Evolutionary conservation across 2,888 invertebrate genomes (phyloP).

Genomic region (Eupithecia abbreviata): DNA sequence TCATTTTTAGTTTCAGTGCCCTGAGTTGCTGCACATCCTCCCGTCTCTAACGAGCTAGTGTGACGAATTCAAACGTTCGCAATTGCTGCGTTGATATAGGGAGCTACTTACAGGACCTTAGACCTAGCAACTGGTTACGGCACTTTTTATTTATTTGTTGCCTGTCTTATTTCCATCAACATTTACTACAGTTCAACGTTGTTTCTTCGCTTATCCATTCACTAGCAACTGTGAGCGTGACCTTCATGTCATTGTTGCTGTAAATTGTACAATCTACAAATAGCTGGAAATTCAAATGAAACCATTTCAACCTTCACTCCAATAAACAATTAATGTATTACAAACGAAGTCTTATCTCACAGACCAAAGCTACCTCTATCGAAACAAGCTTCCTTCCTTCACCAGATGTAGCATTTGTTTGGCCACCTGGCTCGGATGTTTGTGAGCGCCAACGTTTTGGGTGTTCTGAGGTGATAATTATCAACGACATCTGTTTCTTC

Average conservation of each 20-base stretch:
- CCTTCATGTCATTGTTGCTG: constrained; percentile 25
- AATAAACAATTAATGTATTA: constrained; percentile 21
- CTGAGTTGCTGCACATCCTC: constrained; percentile 27
- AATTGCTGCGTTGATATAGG: constrained; percentile 39
- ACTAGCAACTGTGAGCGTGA: constrained; percentile 9
- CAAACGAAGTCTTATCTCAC: constrained; percentile 24
- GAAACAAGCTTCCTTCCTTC: constrained; percentile 29
- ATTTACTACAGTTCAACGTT: neutral
- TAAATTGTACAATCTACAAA: constrained; percentile 23
- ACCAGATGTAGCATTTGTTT: constrained; percentile 41
- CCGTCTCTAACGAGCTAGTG: constrained; percentile 36
- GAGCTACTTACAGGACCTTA: constrained; percentile 21
- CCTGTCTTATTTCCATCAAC: neutral
- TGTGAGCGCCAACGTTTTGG: neutral
- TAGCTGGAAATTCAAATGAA: constrained; percentile 15
- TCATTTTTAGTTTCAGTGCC: constrained; percentile 12
- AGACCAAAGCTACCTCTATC: constrained; percentile 14
- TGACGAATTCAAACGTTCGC: constrained; percentile 39
- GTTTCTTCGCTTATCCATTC: neutral
- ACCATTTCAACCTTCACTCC: constrained; percentile 28
- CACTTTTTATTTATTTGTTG: constrained; percentile 4
- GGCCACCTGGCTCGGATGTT: constrained; percentile 41
- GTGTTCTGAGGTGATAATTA: neutral
- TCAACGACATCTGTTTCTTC: neutral
- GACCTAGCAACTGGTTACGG: neutral